Evolutionary conservation across 2,888 invertebrate genomes (phyloP).

Genomic region (Chloromyia formosa): DNA sequence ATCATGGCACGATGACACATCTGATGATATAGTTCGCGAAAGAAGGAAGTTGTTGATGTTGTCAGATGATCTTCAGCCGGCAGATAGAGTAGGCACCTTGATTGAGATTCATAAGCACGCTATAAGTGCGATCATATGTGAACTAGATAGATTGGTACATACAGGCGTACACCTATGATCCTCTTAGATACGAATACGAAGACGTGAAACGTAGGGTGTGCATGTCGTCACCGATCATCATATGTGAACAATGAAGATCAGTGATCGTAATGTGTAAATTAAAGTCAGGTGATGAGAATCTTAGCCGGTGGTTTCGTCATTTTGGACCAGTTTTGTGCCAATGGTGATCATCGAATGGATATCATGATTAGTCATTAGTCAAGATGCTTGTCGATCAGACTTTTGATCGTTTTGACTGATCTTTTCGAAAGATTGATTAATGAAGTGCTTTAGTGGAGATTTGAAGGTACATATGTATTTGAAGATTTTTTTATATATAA

Average conservation of each 20-base stretch:
- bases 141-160: not conserved
- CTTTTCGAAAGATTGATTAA: slow-evolving; percentile 25
- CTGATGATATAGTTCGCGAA: slow-evolving; percentile 19
- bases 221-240: slow-evolving; percentile 38
- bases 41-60: slow-evolving; percentile 31
- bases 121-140: not conserved
- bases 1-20: slow-evolving; percentile 22
- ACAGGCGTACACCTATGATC: not conserved
- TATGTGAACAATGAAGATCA: slow-evolving; percentile 34
- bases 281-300: slow-evolving; percentile 15
- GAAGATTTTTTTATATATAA: not conserved
- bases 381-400: not conserved
- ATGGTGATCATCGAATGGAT: not conserved
- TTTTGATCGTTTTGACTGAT: slow-evolving; percentile 35
- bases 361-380: slow-evolving; percentile 23
- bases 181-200: too few relatives aligned
- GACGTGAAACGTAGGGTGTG: not conserved
- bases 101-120: not conserved
- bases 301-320: slow-evolving; percentile 13
- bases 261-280: slow-evolving; percentile 38
- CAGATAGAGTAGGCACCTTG: slow-evolving; percentile 15
- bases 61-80: slow-evolving; percentile 29
- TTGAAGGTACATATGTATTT: not conserved
- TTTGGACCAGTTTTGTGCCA: slow-evolving; percentile 6
- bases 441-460: slow-evolving; percentile 18